Conservation (phyloP, 2,888 invertebrate species). For the Nephrotoma guestfalica region DNA sequence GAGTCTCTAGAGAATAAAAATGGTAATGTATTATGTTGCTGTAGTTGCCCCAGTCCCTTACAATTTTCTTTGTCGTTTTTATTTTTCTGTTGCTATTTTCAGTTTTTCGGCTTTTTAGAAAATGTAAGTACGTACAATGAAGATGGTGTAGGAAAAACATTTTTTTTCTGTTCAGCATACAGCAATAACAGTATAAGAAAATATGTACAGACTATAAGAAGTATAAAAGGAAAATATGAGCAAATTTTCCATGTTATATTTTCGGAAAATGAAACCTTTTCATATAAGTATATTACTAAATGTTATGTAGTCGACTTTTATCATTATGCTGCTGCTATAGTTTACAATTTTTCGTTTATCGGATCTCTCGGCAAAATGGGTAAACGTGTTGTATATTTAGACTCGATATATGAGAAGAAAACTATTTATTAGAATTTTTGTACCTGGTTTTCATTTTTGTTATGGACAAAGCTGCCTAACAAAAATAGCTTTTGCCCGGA, state of each 20-base stretch:
- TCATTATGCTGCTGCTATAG: neutral
- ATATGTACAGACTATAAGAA: neutral
- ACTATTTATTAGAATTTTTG: neutral
- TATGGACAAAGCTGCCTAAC: neutral
- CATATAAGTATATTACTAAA: neutral
- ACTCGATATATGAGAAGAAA: neutral
- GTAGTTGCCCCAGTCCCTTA: constrained; percentile 1
- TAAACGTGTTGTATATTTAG: neutral
- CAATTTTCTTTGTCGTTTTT: neutral
- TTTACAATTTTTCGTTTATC: neutral
- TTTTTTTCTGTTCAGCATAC: neutral
- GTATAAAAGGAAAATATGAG: neutral
- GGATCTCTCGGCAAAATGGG: neutral
- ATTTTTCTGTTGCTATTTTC: neutral
- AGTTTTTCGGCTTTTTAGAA: neutral
- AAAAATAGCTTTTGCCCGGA: neutral
- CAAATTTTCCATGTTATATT: neutral
- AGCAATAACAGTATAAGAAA: neutral
- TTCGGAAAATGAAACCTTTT: neutral
- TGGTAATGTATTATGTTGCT: neutral
- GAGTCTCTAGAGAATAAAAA: constrained; percentile 3
- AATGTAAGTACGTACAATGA: neutral
- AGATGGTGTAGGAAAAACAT: neutral
- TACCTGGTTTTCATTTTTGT: neutral
- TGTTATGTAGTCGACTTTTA: neutral